Evolutionary conservation across 2,888 invertebrate genomes (phyloP), one percentile per base, ranked within the genome.

Genomic region (Mystacides longicornis): DNA sequence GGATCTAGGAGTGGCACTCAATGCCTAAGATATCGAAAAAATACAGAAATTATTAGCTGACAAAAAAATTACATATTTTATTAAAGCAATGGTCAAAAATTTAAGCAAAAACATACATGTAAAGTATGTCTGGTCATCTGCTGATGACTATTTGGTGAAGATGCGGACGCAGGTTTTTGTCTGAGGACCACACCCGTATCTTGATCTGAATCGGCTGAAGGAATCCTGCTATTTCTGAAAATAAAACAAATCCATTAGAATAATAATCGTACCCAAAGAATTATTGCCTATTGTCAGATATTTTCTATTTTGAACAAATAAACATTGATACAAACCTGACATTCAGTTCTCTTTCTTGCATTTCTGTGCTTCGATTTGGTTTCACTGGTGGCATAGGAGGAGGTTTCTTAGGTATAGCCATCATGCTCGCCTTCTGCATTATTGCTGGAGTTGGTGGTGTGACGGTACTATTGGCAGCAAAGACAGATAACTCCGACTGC

Each of bases 1-100:
- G 19, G 86, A 83, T 56, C 87, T 83, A 2, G 91, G 90, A 19
- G 86, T 87, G 23, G 90, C 89, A 66, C 88, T 89, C 7, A 90
- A 71, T 1, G 83, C 83, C 77, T 77, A 67, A 0, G 68, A 66
- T 51, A 49, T 5, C 3, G 16, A 37, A 14, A 37, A 37, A 4
- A 37, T 37, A 14, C 14, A 37, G 16, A 37, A n/a, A 37, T 37
- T 7, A 7, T 27, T 27, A 27, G 11, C 27, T 27, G 27, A 5
- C 27, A 5, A 27, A 27, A 5, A 5, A 27, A 27, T 5, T 27
- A 27, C 11, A 27, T 11, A 27, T 27, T 7, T 27, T 27, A 27
- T 5, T 27, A 7, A 27, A 27, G 11, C 11, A 27, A 27, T 27
- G 27, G 7, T 7, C 27, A 27, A 27, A 7, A n/a, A n/a, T n/a